Evolutionary conservation across 2,888 invertebrate genomes (phyloP), one percentile per base, ranked within the genome.

Genomic region (Proisotoma minuta): DNA sequence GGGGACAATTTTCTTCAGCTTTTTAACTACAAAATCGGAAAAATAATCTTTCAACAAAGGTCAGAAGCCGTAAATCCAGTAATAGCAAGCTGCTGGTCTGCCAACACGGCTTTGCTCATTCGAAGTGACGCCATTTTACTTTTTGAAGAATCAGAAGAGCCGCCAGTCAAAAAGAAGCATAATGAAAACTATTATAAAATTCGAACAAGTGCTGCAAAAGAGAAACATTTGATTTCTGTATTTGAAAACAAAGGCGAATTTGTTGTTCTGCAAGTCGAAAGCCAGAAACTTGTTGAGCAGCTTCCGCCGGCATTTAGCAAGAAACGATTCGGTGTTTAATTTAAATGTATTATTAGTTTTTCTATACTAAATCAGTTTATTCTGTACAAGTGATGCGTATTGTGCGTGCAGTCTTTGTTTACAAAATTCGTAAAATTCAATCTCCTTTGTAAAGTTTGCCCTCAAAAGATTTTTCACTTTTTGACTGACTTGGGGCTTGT

Each of bases 371-470:
- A n/a, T n/a, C 34, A 34, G 15, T 43, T 47, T 52, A 47, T 26
- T 51, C 43, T 66, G 66, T 10, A 71, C 68, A 4, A 76, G 63
- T 0, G 91, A 91, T 62, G 86, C 79, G 64, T 88, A 83, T 75
- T 93, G 92, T 77, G 86, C 83, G 75, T 92, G 87, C 20, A 93
- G 81, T 75, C 92, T 81, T 76, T 92, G 91, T 73, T 85, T 85
- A 77, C 91, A 91, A 77, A 92, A 93, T 76, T 92, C 88, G 78
- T 92, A 93, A 78, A 93, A 91, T 75, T 93, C 92, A 12, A 92
- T 89, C 79, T 93, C 93, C 60, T 87, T 83, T 0, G 91, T 91
- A 77, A 93, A 91, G 78, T 93, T 92, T 40, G 83, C 84, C 69
- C 91, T 82, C 3, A 93, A 89, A 57, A 92, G 85, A 53, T 91